Conservation (phyloP, 2,113 vertebrate genomes). For the Brachypteracias leptosomus region DNA sequence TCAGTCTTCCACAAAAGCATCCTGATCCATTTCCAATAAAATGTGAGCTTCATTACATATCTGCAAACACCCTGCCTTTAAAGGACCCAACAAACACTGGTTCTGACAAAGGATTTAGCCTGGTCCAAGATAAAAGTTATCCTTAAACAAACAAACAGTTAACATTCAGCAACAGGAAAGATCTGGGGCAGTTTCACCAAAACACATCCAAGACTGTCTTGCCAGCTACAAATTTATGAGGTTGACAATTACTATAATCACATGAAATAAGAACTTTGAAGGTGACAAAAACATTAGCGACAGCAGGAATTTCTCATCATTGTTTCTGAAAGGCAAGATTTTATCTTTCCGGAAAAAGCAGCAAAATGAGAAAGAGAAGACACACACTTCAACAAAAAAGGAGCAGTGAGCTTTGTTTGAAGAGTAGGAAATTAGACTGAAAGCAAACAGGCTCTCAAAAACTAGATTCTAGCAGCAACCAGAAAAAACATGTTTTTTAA, state of each 20-base stretch:
- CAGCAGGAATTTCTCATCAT: slow-evolving; percentile 8
- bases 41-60: not conserved
- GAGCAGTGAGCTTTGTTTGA: not conserved
- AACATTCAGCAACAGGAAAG: not conserved
- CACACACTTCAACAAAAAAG: not conserved
- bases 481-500: not conserved
- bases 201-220: not conserved
- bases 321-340: slow-evolving; percentile 9
- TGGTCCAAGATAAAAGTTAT: not conserved
- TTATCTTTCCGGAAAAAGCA: slow-evolving; percentile 12
- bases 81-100: not conserved
- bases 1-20: not conserved
- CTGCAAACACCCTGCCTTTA: not conserved
- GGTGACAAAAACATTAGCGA: slow-evolving; percentile 7
- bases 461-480: not conserved
- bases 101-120: not conserved
- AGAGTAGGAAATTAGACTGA: not conserved
- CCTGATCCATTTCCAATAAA: not conserved
- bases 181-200: not conserved
- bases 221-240: not conserved
- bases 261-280: slow-evolving; percentile 17
- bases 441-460: not conserved
- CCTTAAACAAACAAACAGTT: not conserved
- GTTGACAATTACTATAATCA: not conserved
- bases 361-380: slow-evolving; percentile 9